Conservation (phyloP, 2,113 vertebrate species). For the Taurulus bubalis region DNA sequence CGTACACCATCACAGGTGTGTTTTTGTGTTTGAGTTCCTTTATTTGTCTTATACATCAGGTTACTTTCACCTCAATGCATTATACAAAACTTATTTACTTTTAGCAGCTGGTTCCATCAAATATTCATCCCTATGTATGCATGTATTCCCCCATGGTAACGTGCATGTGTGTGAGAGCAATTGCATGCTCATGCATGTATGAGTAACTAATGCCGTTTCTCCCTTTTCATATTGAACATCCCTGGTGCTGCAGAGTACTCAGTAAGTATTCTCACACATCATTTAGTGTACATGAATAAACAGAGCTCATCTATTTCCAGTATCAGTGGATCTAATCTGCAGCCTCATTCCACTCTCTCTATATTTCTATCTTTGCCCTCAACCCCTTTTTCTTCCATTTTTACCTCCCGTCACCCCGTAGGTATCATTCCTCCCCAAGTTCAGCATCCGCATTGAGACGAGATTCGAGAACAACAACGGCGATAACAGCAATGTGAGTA, state of each 20-base stretch:
- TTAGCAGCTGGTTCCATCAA: slow-evolving; percentile 56
- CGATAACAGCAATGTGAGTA: slow-evolving; percentile 82
- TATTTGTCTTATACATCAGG: slow-evolving; percentile 44
- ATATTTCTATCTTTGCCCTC: slow-evolving; percentile 38
- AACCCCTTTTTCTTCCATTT: slow-evolving; percentile 26
- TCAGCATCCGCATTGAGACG: slow-evolving; percentile 85
- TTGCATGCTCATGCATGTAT: slow-evolving; percentile 53
- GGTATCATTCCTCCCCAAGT: slow-evolving; percentile 81
- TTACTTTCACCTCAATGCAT: slow-evolving; percentile 44
- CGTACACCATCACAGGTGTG: slow-evolving; percentile 85
- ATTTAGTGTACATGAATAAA: slow-evolving; percentile 66
- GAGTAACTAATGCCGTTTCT: slow-evolving; percentile 68
- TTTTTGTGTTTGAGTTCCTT: slow-evolving; percentile 8
- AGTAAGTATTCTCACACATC: slow-evolving; percentile 79
- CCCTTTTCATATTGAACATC: slow-evolving; percentile 53
- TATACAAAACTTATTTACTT: slow-evolving; percentile 53
- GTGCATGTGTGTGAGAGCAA: slow-evolving; percentile 23
- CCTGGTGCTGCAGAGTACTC: slow-evolving; percentile 82
- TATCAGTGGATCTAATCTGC: slow-evolving; percentile 62
- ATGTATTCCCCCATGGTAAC: slow-evolving; percentile 19
- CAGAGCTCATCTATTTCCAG: slow-evolving; percentile 48
- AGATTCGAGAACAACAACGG: slow-evolving; percentile 86
- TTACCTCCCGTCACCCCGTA: slow-evolving; percentile 52
- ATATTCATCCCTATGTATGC: slow-evolving; percentile 48
- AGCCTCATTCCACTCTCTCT: slow-evolving; percentile 25